phyloP scores from a whole-genome alignment of 2,113 vertebrate genomes.

The Halcyon malimbica region DNA sequence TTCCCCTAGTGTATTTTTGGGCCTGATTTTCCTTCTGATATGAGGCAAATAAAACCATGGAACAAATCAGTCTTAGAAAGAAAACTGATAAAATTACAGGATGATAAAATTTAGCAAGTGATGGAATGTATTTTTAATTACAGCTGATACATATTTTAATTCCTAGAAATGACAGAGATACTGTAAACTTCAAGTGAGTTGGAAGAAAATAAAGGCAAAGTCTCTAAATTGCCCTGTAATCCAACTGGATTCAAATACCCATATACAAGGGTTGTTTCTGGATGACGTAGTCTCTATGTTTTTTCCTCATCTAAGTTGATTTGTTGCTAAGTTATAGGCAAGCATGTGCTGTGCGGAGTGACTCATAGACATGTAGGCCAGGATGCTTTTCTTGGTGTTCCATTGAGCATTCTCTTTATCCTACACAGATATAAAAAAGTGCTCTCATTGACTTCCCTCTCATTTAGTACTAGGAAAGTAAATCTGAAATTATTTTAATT shows the following conservation, averaged over 20 bases:
- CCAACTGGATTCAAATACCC: not conserved
- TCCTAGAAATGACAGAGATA: not conserved
- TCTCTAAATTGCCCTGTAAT: not conserved
- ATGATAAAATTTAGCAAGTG: not conserved
- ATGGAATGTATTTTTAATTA: not conserved
- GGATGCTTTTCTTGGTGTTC: constrained; percentile 41
- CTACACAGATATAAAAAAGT: constrained; percentile 10
- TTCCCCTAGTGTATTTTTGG: not conserved
- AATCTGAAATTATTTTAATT: not conserved
- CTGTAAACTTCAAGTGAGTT: not conserved
- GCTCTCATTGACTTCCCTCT: not conserved
- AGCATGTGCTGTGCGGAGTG: not conserved
- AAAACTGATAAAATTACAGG: not conserved
- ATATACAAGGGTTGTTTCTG: not conserved
- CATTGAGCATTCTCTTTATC: not conserved
- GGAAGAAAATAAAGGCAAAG: not conserved
- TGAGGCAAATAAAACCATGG: not conserved
- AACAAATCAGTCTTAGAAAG: not conserved
- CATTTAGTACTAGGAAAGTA: not conserved
- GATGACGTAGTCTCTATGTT: not conserved
- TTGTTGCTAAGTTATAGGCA: not conserved
- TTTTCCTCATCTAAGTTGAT: not conserved
- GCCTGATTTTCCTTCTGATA: not conserved
- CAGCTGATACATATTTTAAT: not conserved
- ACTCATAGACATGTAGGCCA: constrained; percentile 8